A percentile compares a stretch with the other conserved stretches of the same genome.
phyloP scores from a whole-genome alignment of 1,140 invertebrate genomes.

The Pteromalus puparum region DNA sequence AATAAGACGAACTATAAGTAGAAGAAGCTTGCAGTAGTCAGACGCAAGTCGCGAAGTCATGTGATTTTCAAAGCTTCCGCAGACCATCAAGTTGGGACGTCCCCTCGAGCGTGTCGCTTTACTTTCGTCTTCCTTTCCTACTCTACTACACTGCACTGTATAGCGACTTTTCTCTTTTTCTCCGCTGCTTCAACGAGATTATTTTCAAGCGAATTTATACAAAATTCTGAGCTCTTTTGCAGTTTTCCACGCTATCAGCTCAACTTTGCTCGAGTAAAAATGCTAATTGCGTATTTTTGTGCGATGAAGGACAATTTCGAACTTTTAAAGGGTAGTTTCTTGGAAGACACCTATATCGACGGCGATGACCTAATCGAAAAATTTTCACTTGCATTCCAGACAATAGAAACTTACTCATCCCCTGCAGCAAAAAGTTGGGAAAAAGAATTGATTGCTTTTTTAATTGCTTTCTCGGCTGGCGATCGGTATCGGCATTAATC shows the following conservation, averaged over 20 bases:
- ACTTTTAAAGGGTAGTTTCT: not conserved
- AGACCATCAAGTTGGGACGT: constrained; percentile 7
- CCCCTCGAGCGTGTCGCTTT: constrained; percentile 1
- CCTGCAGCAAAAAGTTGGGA: not conserved
- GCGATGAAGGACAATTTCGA: not conserved
- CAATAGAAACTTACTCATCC: not conserved
- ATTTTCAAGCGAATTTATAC: not conserved
- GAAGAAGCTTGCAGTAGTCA: not conserved
- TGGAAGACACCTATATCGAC: not conserved
- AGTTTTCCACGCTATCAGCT: not conserved
- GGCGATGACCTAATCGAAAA: not conserved
- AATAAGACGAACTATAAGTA: constrained; percentile 2
- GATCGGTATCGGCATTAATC: not conserved
- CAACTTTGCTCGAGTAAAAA: not conserved
- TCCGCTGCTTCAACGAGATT: not conserved
- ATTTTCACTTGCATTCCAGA: not conserved
- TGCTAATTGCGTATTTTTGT: not conserved
- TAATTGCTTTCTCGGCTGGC: constrained; percentile 15
- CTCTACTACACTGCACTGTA: not conserved
- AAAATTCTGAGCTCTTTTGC: no score
- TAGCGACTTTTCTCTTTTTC: not conserved
- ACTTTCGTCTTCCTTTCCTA: not conserved
- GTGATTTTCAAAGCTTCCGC: constrained; percentile 31
- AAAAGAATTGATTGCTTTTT: constrained; percentile 20
- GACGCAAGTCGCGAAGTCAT: constrained; percentile 19